These are phyloP conservation scores for Lycorma delicatula DNA, from an alignment of 1,140 invertebrate species.

Conservation along the genomic window DNA sequence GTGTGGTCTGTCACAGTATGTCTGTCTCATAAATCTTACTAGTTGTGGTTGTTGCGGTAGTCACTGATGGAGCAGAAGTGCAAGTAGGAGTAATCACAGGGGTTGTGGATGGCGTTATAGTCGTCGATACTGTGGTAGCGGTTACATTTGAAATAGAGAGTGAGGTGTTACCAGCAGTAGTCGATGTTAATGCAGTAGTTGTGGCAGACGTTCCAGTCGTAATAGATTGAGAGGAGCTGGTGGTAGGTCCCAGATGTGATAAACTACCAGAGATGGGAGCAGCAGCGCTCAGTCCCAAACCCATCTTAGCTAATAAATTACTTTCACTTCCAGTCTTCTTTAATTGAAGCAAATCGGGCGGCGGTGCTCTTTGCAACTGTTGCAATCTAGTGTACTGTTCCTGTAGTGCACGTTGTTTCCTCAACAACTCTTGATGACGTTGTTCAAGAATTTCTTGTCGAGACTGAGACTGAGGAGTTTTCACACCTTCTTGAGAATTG, in stretches of 20 bases:
- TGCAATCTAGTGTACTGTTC: conserved; percentile 82
- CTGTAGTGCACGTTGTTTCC: conserved; percentile 76
- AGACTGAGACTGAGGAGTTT: conserved; percentile 38
- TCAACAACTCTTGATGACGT: conserved; percentile 73
- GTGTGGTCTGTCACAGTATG: conserved; percentile 58
- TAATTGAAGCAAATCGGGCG: conserved; percentile 51
- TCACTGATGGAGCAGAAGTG: conserved; percentile 33
- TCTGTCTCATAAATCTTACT: conserved; percentile 81
- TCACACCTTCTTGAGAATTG: conserved; percentile 59
- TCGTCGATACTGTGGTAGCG: conserved; percentile 37
- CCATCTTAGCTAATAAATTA: conserved; percentile 77
- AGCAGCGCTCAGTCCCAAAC: conserved; percentile 49
- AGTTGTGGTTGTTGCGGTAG: conserved; percentile 38
- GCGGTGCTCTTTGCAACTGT: conserved; percentile 64
- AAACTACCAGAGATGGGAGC: conserved; percentile 52
- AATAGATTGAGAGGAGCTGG: conserved; percentile 29
- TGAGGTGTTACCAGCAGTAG: conserved; percentile 22
- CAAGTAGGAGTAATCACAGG: conserved; percentile 7
- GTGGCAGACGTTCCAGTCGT: conserved; percentile 38
- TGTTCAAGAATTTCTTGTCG: conserved; percentile 69
- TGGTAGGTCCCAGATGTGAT: conserved; percentile 45
- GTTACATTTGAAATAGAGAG: conserved; percentile 30
- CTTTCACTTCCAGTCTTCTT: conserved; percentile 87
- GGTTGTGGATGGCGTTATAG: conserved; percentile 38
- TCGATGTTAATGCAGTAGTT: background rate